Base-by-base conservation (phyloP, 2,888 invertebrate genomes). In the Coelinius sp. region DNA sequence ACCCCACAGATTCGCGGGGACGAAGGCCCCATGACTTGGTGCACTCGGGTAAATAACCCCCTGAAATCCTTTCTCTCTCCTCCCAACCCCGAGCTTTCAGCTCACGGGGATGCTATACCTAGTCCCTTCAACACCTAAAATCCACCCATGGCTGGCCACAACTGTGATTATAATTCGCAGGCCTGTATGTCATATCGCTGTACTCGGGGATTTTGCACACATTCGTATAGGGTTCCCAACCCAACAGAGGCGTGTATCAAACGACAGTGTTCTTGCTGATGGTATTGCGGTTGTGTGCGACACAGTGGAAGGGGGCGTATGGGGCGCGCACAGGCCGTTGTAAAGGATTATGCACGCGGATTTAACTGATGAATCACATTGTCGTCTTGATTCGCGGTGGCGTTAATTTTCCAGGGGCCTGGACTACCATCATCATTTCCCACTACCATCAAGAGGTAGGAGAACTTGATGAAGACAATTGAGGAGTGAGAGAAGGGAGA, bases 341-440 rank as follows among this genome's bases (percentile, higher is more conserved):
- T 85, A 87, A 86, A 86, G 87, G 87, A 87, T 87, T 87, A 87
- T 86, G 85, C 83, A 87, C 87, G 87, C 87, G 87, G 87, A 87
- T 87, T 87, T 86, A 87, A 87, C 87, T 87, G 87, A 87, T 87
- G 87, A 87, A 87, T 87, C 87, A 87, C 87, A 87, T 87, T 87
- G 87, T 87, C 87, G 86, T 87, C 87, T 87, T 87, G 87, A 87
- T 87, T 87, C 86, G 85, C 84, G 84, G 80, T 83, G 86, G 86
- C 87, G 86, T 87, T 87, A 86, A 87, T 87, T 87, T 86, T 86
- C 84, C 74, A 56, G 70, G 77, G 71, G 62, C 49, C 69, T 69
- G 59, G 49, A 63, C 49, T 62, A 49, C 27, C 38, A 49, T 53
- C n/a, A 24, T 49, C 52, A 53, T 22, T 17, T 46, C 52, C 70